Evolutionary conservation across 2,797 vertebrate genomes (phyloP), one percentile per base, ranked within the genome.

Genomic region (Falco biarmicus): DNA sequence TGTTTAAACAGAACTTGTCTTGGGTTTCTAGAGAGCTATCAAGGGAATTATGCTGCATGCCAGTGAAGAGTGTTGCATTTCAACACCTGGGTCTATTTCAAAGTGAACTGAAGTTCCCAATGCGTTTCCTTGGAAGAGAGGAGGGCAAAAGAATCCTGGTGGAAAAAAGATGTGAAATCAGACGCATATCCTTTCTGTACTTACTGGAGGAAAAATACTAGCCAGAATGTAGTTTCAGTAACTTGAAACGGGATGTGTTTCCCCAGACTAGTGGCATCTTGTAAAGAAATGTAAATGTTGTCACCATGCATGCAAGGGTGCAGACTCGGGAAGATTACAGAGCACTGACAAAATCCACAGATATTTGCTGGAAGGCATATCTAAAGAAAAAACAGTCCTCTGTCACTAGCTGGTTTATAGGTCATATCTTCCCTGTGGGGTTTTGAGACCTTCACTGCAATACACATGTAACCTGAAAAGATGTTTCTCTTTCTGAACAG

Each of bases 401-500:
- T 74, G 37, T 78, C 14, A 11, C 47, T 50, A 6, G 15, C 41
- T 63, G 29, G n/a, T 74, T 28, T 56, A 41, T 22, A 45, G 34
- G 29, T 48, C 10, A 70, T 22, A 10, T 41, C 31, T 84, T 76
- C 51, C 6, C 56, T 60, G 45, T 20, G 25, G 28, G 15, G 31
- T 74, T 84, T 9, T 11, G 57, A 70, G 34, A 21, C 32, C 59
- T 60, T 80, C 6, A 9, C 14, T 74, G 32, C 43, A 56, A 11
- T 54, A 9, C 5, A 1, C 18, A 2, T 3, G 8, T 88, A 26
- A n/a, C 43, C 39, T 87, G 32, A 71, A 81, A 90, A 79, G 39
- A 32, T 34, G 4, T 71, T 41, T 92, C 22, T 97, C 53, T 65
- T 59, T 90, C 93, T 59, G 54, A 89, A 39, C 94, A 99, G 99